These are phyloP conservation scores for Callyntrura sp. DNA, from an alignment of 2,888 invertebrate genomes.

Conservation along the genomic window DNA sequence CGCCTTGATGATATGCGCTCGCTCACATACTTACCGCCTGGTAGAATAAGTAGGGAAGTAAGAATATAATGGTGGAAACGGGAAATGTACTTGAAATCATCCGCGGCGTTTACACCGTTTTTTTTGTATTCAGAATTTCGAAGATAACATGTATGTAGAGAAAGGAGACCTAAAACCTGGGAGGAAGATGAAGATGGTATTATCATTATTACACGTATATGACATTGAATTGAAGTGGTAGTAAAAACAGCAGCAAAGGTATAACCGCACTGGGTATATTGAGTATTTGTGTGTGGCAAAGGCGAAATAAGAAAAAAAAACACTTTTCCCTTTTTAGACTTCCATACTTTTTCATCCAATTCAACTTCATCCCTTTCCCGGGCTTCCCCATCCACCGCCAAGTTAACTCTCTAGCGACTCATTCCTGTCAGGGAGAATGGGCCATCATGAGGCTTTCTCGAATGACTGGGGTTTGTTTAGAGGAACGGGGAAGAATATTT, in stretches of 20 bases:
- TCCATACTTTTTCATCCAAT: constrained; percentile 20
- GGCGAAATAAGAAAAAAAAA: neutral
- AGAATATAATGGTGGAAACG: constrained; percentile 58
- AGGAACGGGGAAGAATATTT: neutral
- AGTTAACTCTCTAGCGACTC: constrained; percentile 82
- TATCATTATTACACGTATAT: constrained; percentile 33
- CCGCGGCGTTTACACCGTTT: constrained; percentile 82
- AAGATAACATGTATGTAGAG: neutral
- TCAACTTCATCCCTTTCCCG: constrained; percentile 29
- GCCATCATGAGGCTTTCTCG: constrained; percentile 78
- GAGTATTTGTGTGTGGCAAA: neutral
- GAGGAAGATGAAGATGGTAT: constrained; percentile 46
- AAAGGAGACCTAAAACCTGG: constrained; percentile 76
- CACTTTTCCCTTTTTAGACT: constrained; percentile 21
- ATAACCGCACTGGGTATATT: neutral
- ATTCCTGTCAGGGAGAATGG: constrained; percentile 83
- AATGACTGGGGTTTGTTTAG: constrained; percentile 63
- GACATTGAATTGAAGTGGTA: constrained; percentile 63
- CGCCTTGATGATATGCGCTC: neutral
- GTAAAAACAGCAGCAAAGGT: constrained; percentile 47
- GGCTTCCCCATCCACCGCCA: constrained; percentile 24
- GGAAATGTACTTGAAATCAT: constrained; percentile 84
- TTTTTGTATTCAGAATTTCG: neutral
- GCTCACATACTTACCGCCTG: neutral
- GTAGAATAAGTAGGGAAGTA: neutral